Percentiles rank a stretch among this genome's conserved stretches.
Evolutionary conservation across 92 coral and sea anemone species (phyloP).

Genomic region (Virgularia gustaviana): DNA sequence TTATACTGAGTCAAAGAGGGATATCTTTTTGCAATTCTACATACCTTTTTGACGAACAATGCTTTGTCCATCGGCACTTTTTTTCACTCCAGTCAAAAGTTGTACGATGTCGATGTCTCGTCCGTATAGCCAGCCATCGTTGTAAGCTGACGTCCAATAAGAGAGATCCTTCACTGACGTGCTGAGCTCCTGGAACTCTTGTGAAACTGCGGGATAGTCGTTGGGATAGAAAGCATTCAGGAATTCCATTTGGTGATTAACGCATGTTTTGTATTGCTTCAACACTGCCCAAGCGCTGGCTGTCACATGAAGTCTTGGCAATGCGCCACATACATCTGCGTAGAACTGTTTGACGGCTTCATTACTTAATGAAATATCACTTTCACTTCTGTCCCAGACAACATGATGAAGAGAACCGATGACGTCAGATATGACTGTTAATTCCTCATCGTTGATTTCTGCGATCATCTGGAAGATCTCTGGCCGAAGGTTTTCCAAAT

Average conservation of each 20-base stretch:
- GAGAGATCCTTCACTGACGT: neutral
- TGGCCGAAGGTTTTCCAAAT: too few relatives aligned
- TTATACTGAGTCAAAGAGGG: too few relatives aligned
- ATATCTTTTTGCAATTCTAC: too few relatives aligned
- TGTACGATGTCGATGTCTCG: constrained; percentile 15
- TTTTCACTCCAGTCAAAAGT: constrained; percentile 10
- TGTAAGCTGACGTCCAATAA: neutral
- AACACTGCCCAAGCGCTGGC: constrained; percentile 7
- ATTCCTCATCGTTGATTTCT: neutral
- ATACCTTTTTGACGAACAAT: too few relatives aligned
- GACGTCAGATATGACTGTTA: neutral
- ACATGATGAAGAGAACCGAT: neutral
- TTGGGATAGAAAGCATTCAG: neutral
- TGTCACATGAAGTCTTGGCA: constrained; percentile 20
- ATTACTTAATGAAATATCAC: neutral
- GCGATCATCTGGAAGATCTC: neutral
- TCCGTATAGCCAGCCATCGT: constrained; percentile 9
- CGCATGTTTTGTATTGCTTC: neutral
- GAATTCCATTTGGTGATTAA: constrained; percentile 1
- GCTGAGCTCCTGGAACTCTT: neutral
- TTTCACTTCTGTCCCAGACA: neutral
- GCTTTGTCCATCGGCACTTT: neutral
- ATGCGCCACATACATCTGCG: neutral
- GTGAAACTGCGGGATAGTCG: neutral
- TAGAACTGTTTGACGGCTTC: neutral